Evolutionary conservation across 2,888 invertebrate species (phyloP), one percentile per base, ranked within the genome.

Genomic region (Amiota communis): DNA sequence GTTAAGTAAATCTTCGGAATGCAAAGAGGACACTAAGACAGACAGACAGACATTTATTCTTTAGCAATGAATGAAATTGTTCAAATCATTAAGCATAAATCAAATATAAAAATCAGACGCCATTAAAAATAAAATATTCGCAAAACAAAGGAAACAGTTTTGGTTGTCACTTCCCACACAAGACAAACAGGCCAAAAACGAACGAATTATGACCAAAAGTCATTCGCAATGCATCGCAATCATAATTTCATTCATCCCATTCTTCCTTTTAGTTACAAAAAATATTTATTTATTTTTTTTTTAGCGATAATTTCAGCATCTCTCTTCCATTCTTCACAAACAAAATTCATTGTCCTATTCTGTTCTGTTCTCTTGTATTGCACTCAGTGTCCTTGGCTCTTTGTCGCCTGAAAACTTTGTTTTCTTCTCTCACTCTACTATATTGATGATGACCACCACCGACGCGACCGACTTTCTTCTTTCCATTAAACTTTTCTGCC

Each of bases 351-450:
- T 63, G 51, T 47, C n/a, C 70, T 17, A 56, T 48, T 17, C 17
- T 15, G 9, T 46, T 23, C 23, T n/a, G 67, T 59, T 36, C n/a
- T 57, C 72, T 36, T 36, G 36, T 36, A 36, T 36, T 36, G 36
- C 36, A 36, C 36, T 36, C 2, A 36, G 3, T 36, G 56, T 47
- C 70, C 48, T 53, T 49, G 20, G 51, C 56, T 47, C 61, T 61
- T 71, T 71, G 74, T 74, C 74, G 76, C 75, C 77, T 74, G 49
- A 72, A 76, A 76, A 76, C 63, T 76, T 76, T 74, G 48, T 49
- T 51, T 67, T 15, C 36, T 64, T 46, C 49, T 13, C 23, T 46
- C 53, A 20, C 57, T 15, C 15, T 36, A 6, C 36, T 36, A 36
- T 36, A 36, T 36, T 6, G 36, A 36, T 36, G 36, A 36, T 36